Conservation (phyloP, 2,888 invertebrate species). For the Brassicogethes aeneus region DNA sequence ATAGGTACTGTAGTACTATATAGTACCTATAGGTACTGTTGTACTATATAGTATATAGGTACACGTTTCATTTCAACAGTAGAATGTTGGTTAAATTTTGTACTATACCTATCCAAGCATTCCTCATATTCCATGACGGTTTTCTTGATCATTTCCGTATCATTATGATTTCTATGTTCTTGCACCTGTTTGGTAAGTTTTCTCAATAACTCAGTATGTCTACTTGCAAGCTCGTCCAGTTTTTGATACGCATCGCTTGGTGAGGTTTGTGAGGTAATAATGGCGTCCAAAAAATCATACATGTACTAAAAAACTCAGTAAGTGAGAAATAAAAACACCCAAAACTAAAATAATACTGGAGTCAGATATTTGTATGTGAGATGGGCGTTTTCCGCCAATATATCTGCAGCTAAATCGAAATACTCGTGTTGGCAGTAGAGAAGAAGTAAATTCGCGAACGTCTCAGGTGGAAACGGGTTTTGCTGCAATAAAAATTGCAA, state of each 20-base stretch:
- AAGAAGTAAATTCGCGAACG: conserved; percentile 89
- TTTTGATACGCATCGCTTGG: conserved; percentile 94
- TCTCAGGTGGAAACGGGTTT: conserved; percentile 95
- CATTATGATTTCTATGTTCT: conserved; percentile 73
- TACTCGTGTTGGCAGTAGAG: conserved; percentile 96
- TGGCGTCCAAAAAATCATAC: conserved; percentile 91
- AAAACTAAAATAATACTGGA: conserved; percentile 49
- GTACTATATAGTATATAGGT: conserved; percentile 5
- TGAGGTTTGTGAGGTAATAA: conserved; percentile 95
- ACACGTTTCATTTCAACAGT: not conserved
- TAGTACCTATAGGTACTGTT: no score
- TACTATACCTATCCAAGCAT: conserved; percentile 26
- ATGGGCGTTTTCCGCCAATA: conserved; percentile 94
- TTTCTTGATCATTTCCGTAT: conserved; percentile 81
- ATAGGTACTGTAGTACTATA: no score
- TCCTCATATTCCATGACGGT: conserved; percentile 55
- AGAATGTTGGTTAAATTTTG: not conserved
- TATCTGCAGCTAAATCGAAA: conserved; percentile 95
- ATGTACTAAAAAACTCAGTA: conserved; percentile 54
- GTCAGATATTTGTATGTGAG: conserved; percentile 92
- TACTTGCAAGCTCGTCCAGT: conserved; percentile 87
- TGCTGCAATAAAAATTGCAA: conserved; percentile 90
- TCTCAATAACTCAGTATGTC: conserved; percentile 80
- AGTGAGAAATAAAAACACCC: not conserved
- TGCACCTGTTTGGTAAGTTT: conserved; percentile 92